phyloP scores from a whole-genome alignment of 2,797 vertebrate genomes.

The Fringilla coelebs region DNA sequence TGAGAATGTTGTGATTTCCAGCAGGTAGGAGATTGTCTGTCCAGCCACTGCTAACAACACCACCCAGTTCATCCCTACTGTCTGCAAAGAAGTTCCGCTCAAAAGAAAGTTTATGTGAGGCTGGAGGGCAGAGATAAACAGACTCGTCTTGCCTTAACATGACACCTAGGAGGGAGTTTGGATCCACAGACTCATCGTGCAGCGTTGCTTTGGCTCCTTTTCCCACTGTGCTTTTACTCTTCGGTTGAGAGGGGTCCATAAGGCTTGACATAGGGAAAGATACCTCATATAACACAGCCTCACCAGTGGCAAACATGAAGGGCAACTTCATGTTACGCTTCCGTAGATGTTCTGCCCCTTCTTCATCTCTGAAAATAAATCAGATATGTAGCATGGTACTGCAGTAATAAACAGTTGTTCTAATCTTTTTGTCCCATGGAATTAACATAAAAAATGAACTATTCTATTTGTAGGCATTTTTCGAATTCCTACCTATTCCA shows the following conservation, averaged over 20 bases:
- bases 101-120: constrained; percentile 65
- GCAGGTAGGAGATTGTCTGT: constrained; percentile 56
- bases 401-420: background rate
- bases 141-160: constrained; percentile 80
- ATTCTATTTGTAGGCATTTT: constrained; percentile 24
- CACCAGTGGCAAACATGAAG: constrained; percentile 82
- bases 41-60: constrained; percentile 57
- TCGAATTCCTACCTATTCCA: constrained; percentile 35
- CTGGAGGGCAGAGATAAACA: constrained; percentile 76
- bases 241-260: constrained; percentile 61
- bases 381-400: background rate
- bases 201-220: constrained; percentile 53
- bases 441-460: background rate
- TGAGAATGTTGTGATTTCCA: constrained; percentile 66
- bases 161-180: constrained; percentile 73
- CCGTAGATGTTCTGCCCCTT: constrained; percentile 79
- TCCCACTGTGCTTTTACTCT: constrained; percentile 42
- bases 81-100: constrained; percentile 61
- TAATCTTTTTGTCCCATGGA: background rate
- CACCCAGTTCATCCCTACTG: constrained; percentile 35
- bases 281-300: constrained; percentile 80
- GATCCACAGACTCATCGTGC: constrained; percentile 66
- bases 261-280: constrained; percentile 57
- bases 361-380: constrained; percentile 78
- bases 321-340: constrained; percentile 78